phyloP scores from a whole-genome alignment of 2,888 invertebrate species.

The Ophion slaviceki region DNA sequence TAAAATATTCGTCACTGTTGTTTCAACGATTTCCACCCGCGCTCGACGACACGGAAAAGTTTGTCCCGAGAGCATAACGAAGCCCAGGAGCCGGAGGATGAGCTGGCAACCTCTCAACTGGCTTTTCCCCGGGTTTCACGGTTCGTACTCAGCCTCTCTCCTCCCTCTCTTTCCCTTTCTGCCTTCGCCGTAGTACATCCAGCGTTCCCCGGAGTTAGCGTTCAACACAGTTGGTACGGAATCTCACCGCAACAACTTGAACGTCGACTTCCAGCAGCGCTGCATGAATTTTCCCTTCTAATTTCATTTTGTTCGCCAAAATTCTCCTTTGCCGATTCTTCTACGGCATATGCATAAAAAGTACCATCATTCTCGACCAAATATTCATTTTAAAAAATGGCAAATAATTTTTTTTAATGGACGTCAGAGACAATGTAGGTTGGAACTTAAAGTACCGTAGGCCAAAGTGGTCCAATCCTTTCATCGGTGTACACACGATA shows the following conservation, averaged over 20 bases:
- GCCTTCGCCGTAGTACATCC: conserved; percentile 4
- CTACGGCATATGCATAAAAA: conserved; percentile 6
- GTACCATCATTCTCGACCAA: not conserved
- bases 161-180: conserved; percentile 16
- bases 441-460: not conserved
- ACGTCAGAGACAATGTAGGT: too few relatives aligned
- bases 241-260: conserved; percentile 54
- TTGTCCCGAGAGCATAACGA: conserved; percentile 64
- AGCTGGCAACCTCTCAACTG: conserved; percentile 42
- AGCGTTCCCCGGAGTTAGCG: conserved; percentile 40
- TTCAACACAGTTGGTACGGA: conserved; percentile 47
- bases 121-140: conserved; percentile 53
- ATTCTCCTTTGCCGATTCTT: conserved; percentile 31
- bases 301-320: conserved; percentile 33
- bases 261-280: conserved; percentile 22
- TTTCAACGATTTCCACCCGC: conserved; percentile 60
- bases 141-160: conserved; percentile 36
- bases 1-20: conserved; percentile 54
- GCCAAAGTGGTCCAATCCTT: not conserved
- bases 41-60: conserved; percentile 59
- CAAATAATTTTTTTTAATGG: not conserved
- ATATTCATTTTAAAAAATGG: not conserved
- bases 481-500: too few relatives aligned
- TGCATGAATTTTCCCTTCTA: conserved; percentile 41
- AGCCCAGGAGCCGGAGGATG: conserved; percentile 38